Base-by-base conservation (phyloP, 2,888 invertebrate species). In the Opisthograptis luteolata region DNA sequence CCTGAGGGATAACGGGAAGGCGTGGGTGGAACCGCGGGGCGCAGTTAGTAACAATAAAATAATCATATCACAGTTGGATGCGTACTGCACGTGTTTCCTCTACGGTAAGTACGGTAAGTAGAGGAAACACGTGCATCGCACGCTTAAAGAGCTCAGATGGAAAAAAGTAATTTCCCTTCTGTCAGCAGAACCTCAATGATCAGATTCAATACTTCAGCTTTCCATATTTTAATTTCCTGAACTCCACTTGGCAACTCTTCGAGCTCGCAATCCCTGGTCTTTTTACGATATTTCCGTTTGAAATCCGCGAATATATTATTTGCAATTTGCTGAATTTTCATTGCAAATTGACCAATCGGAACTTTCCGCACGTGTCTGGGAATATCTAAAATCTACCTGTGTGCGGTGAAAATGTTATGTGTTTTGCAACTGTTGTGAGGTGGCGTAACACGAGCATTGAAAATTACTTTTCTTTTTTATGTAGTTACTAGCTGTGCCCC, bases 321-420 rank as follows among this genome's bases (percentile, higher is more conserved):
- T 45, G 45, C 45, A 51, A 44, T 56, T 50, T 40, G 28, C 44
- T 47, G 49, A 59, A 68, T 64, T 65, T 64, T 64, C 63, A 65
- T 63, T 65, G 65, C 61, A 69, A 69, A 67, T 65, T 63, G 60
- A 55, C 54, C 67, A 62, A 53, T 61, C 55, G 59, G 37, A 55
- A 53, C 42, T 32, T 20, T 35, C 22, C 20, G 61, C 13, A 53
- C 62, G 60, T 62, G 59, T 39, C 27, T 27, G 37, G 44, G 50
- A 59, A 64, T 64, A 64, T 73, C 51, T 52, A 50, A 34, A 44
- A 52, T 56, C 37, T 55, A 35, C 44, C 39, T 17, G 15, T 45
- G 44, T 22, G 39, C 46, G 41, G 54, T 51, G 54, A 49, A 32
- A 40, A 52, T 49, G 32, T 44, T 22, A 37, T 32, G 24, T 40